These are phyloP conservation scores for Taenioides sp. DNA, from an alignment of 2,797 vertebrate genomes.

Conservation along the genomic window DNA sequence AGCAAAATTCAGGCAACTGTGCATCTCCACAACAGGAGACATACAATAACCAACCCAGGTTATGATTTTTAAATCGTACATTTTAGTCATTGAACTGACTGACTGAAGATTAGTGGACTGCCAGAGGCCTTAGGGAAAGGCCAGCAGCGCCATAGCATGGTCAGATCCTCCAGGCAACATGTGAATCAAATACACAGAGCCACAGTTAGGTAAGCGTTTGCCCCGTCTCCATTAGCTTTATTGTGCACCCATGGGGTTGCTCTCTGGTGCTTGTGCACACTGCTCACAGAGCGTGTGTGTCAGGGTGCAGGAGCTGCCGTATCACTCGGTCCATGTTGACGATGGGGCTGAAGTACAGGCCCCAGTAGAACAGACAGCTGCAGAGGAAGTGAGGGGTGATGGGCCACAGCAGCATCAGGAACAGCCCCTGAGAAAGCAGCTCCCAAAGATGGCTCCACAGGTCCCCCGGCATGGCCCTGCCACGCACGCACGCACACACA, in stretches of 20 bases:
- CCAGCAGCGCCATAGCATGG: neutral
- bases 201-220: constrained; percentile 4
- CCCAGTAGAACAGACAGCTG: constrained; percentile 95
- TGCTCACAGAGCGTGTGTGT: constrained; percentile 80
- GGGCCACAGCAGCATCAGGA: constrained; percentile 90
- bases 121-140: constrained; percentile 4
- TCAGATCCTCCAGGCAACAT: constrained; percentile 39
- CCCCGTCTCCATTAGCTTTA: constrained; percentile 4
- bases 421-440: constrained; percentile 86
- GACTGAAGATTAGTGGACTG: constrained; percentile 1
- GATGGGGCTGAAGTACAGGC: constrained; percentile 90
- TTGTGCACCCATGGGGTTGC: constrained; percentile 1
- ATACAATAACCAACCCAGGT: constrained; percentile 5
- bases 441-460: constrained; percentile 91
- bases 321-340: constrained; percentile 92
- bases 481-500: neutral
- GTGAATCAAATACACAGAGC: constrained; percentile 26
- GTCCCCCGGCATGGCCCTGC: constrained; percentile 82
- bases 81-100: constrained; percentile 9
- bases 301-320: constrained; percentile 86
- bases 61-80: neutral
- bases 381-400: constrained; percentile 92
- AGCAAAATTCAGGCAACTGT: constrained; percentile 21
- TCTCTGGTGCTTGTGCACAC: constrained; percentile 11
- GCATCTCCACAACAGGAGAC: constrained; percentile 9